A percentile compares a stretch with the other conserved stretches of the same genome.
These are phyloP conservation scores for Hydrotaea cyrtoneurina DNA, from an alignment of 2,888 invertebrate species.

Conservation along the genomic window DNA sequence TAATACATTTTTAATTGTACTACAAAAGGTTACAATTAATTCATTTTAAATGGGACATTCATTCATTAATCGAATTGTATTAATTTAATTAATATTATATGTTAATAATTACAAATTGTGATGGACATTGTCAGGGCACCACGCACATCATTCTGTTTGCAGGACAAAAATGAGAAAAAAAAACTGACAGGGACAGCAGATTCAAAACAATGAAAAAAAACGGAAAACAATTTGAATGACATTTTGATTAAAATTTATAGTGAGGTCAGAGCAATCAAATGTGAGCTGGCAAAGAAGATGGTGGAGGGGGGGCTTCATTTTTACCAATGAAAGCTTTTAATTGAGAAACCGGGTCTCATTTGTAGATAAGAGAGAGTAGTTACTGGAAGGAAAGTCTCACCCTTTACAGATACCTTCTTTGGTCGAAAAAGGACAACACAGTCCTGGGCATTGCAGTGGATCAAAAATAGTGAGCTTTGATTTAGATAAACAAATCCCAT, in stretches of 20 bases:
- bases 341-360: too few relatives aligned
- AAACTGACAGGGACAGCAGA: neutral
- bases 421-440: too few relatives aligned
- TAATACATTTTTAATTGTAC: slow-evolving; percentile 37
- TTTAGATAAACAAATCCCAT: too few relatives aligned
- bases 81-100: slow-evolving; percentile 41
- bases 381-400: too few relatives aligned
- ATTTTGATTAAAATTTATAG: slow-evolving; percentile 37
- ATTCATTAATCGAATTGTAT: slow-evolving; percentile 34
- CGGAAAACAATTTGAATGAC: slow-evolving; percentile 31
- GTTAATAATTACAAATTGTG: slow-evolving; percentile 33
- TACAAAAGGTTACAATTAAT: slow-evolving; percentile 37
- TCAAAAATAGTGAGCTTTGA: too few relatives aligned
- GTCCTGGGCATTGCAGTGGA: too few relatives aligned
- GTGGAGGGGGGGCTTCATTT: neutral
- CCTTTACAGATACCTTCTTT: too few relatives aligned
- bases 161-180: neutral
- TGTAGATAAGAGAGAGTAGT: too few relatives aligned
- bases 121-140: neutral
- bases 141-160: neutral
- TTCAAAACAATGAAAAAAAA: too few relatives aligned
- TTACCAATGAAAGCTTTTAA: too few relatives aligned
- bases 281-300: neutral
- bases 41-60: slow-evolving; percentile 40
- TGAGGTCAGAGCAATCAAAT: neutral